phyloP scores from a whole-genome alignment of 2,888 invertebrate genomes.

The Iphiclides podalirius region DNA sequence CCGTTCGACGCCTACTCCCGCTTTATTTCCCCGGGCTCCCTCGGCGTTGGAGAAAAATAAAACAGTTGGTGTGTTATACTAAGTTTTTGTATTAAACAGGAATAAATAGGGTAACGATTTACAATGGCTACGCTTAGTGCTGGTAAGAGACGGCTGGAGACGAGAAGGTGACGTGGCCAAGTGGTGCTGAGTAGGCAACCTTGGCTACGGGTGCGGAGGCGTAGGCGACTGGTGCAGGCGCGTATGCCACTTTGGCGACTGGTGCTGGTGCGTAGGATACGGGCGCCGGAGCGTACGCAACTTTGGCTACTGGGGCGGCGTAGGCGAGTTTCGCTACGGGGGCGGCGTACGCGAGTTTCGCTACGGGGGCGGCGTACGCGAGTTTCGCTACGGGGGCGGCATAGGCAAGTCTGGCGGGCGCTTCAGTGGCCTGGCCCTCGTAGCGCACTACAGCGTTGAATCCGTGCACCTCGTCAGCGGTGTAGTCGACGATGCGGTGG shows the following conservation, averaged over 20 bases:
- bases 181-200: slow-evolving; percentile 35
- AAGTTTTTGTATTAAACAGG: slow-evolving; percentile 43
- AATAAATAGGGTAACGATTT: slow-evolving; percentile 52
- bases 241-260: slow-evolving; percentile 41
- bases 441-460: slow-evolving; percentile 72
- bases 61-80: slow-evolving; percentile 33
- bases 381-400: slow-evolving; percentile 28
- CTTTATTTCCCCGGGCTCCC: slow-evolving; percentile 55
- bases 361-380: slow-evolving; percentile 35
- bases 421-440: slow-evolving; percentile 56
- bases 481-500: slow-evolving; percentile 69
- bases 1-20: slow-evolving; percentile 67
- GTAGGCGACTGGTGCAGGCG: slow-evolving; percentile 31
- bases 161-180: slow-evolving; percentile 55
- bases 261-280: slow-evolving; percentile 44
- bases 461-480: slow-evolving; percentile 62
- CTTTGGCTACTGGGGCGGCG: slow-evolving; percentile 35
- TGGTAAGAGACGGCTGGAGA: slow-evolving; percentile 64
- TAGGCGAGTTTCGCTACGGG: slow-evolving; percentile 39
- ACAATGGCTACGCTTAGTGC: slow-evolving; percentile 49
- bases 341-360: slow-evolving; percentile 40
- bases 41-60: slow-evolving; percentile 42
- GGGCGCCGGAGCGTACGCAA: slow-evolving; percentile 42
- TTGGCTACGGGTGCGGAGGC: slow-evolving; percentile 24
- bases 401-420: slow-evolving; percentile 33